phyloP scores from a whole-genome alignment of 2,888 invertebrate genomes.

The Lycia hirtaria region DNA sequence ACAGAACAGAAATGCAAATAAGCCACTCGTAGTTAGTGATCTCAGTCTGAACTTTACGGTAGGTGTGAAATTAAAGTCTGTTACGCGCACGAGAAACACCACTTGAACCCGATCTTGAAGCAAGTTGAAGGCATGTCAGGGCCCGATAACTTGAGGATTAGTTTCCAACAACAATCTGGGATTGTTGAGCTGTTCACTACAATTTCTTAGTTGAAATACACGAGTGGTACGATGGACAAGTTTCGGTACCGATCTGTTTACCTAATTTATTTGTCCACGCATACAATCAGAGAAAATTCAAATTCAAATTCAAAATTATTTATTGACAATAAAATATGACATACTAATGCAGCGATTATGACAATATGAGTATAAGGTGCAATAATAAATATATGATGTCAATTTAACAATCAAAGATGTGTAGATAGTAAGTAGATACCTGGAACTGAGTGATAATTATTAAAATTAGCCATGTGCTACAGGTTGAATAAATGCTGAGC shows the following conservation, averaged over 20 bases:
- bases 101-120: slow-evolving; percentile 57
- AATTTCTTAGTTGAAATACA: slow-evolving; percentile 47
- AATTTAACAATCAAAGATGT: too few species aligned
- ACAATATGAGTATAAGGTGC: too few species aligned
- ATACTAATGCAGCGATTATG: too few species aligned
- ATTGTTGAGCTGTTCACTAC: slow-evolving; percentile 53
- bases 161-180: slow-evolving; percentile 57
- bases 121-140: slow-evolving; percentile 49
- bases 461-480: too few species aligned
- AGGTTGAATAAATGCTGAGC: too few species aligned
- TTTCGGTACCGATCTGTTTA: slow-evolving; percentile 28
- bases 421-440: too few species aligned
- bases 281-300: too few species aligned
- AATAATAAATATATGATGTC: too few species aligned
- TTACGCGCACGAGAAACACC: slow-evolving; percentile 50
- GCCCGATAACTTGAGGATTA: slow-evolving; percentile 63
- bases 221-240: slow-evolving; percentile 29
- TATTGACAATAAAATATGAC: too few species aligned
- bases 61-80: slow-evolving; percentile 63
- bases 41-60: slow-evolving; percentile 51
- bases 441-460: too few species aligned
- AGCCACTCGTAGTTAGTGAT: slow-evolving; percentile 51
- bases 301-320: too few species aligned
- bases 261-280: too few species aligned
- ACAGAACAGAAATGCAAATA: slow-evolving; percentile 57